Base-by-base conservation (phyloP, 2,113 vertebrate species). In the Pterocles gutturalis region DNA sequence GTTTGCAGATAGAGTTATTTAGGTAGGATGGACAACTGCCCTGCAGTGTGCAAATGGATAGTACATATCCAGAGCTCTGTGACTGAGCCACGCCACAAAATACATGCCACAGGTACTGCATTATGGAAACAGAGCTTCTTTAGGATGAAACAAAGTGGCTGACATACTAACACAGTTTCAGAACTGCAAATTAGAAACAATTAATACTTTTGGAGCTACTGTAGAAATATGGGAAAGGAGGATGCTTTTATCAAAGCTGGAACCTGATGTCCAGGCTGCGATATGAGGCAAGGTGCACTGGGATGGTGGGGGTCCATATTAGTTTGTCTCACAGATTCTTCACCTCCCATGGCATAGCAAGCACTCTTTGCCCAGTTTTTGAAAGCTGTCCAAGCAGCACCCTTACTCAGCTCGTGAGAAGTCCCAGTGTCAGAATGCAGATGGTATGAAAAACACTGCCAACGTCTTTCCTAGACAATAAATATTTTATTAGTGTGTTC, bases 401-500 rank as follows among this genome's bases (percentile, higher is more conserved):
- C 61, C 31, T 53, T 67, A 57, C 34, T 88, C 70, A 82, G 51
- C 69, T 85, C 71, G 78, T 85, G 75, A 82, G 58, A 94, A 82
- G 75, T 70, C 41, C 55, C 0, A 1, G 17, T 65, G 5, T 89
- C 54, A 81, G 54, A 91, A 89, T 54, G 64, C 58, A 49, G 38
- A 60, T 89, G 72, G 41, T 64, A 87, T 83, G 77, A 64, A 91
- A 76, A 91, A 46, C 43, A 43, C 78, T 89, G 60, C 48, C 80
- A 57, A 17, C 43, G 51, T 83, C 90, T 89, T 84, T 89, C 36
- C n/a, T 83, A 71, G 65, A 66, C 1, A 4, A 45, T 73, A 84
- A 89, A 76, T 85, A 87, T 91, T 95, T 93, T 87, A 45, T 71
- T 91, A 62, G 31, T 45, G 16, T 88, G 66, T 82, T 95, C 80